Evolutionary conservation across 2,797 vertebrate genomes (phyloP), one percentile per base, ranked within the genome.

Genomic region (Chloroceryle amazona): DNA sequence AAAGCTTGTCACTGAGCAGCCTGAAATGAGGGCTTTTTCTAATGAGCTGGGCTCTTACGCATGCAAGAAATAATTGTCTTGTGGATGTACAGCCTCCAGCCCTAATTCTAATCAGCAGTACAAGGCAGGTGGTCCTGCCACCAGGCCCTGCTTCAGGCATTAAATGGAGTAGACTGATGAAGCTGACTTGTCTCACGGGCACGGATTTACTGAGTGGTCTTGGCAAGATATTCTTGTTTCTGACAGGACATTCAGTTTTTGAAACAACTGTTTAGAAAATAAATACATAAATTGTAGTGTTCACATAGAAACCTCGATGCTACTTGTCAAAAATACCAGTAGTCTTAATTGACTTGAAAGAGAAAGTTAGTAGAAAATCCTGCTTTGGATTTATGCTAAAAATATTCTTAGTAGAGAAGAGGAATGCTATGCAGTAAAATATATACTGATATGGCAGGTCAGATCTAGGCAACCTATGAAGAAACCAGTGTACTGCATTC

Each of bases 401-500:
- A 68, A 1, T 0, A 2, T 54, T 66, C 4, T 62, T 1, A 3
- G 16, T 37, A 9, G 10, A 33, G 16, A 74, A 60, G 25, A 46
- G 16, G 35, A 44, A 51, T 22, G 9, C 1, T 2, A 11, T 51
- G 19, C 29, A 31, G 11, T 49, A 29, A 70, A 84, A 35, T 5
- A 14, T 3, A 0, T 51, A n/a, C 23, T 79, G 37, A 26, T 54
- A 31, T 10, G 8, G 8, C 13, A 67, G 42, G 21, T 22, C 3
- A 68, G 9, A 57, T 37, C 8, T 61, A 8, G 49, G 11, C 12
- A 62, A 11, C 0, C 1, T 25, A 9, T 29, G 72, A 19, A 68
- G 62, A 86, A 81, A 39, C 7, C 1, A 13, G 28, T 13, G 3
- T 60, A 10, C 13, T 17, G 6, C 2, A 1, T 25, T 57, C 4